Percentiles rank a stretch among this genome's conserved stretches.
Conservation (phyloP, 2,888 invertebrate species). For the Cepaea hortensis region DNA sequence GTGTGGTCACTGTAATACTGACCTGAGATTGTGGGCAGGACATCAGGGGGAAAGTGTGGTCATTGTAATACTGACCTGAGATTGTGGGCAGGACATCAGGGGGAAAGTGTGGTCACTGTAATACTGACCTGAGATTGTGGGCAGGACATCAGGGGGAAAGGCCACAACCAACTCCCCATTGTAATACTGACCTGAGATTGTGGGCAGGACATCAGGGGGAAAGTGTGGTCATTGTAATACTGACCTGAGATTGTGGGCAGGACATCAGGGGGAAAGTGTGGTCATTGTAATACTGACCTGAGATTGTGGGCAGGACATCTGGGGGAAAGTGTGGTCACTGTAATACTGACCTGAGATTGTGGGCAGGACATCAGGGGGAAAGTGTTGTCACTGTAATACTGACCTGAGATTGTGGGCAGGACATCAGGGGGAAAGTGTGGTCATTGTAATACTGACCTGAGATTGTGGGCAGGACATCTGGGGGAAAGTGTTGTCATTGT, state of each 20-base stretch:
- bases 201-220: neutral
- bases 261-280: no score
- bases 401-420: constrained; percentile 84
- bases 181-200: no score
- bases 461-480: neutral
- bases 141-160: constrained; percentile 89
- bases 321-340: neutral
- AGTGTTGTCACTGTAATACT: constrained; percentile 14
- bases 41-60: no score
- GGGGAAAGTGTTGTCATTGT: neutral
- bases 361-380: neutral
- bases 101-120: constrained; percentile 14
- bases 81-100: neutral
- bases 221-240: neutral
- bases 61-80: neutral
- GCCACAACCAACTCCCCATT: constrained; percentile 90
- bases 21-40: neutral
- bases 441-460: neutral
- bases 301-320: neutral
- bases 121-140: constrained; percentile 82
- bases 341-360: neutral
- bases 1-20: neutral
- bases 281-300: neutral
- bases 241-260: neutral
- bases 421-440: constrained; percentile 87